Conservation (phyloP, 1,140 invertebrate species). For the Caerostris extrusa region DNA sequence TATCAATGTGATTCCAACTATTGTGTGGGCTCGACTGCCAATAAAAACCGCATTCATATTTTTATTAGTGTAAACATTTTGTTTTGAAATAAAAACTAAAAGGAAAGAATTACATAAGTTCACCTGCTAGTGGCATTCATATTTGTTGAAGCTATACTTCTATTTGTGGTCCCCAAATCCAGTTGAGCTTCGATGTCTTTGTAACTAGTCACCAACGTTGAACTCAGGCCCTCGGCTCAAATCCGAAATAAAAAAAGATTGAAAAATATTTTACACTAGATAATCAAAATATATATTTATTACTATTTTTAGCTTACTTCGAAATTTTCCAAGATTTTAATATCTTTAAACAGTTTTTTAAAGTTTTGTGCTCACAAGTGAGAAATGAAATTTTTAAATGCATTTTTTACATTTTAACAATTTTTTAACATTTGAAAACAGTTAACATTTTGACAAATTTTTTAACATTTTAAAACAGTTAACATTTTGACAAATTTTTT, state of each 20-base stretch:
- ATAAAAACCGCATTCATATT: neutral
- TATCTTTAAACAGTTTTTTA: too few species aligned
- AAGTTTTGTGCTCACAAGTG: too few species aligned
- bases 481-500: too few species aligned
- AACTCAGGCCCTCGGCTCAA: conserved; percentile 84
- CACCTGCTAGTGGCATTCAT: conserved; percentile 86
- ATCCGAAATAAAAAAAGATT: neutral
- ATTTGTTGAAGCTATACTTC: conserved; percentile 86
- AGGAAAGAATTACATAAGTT: neutral
- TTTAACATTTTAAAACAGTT: too few species aligned
- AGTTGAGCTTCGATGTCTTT: conserved; percentile 84
- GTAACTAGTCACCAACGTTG: conserved; percentile 83
- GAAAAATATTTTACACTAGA: too few species aligned
- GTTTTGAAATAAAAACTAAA: neutral
- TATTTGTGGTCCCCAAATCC: conserved; percentile 85
- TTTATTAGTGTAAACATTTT: neutral
- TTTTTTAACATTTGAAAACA: too few species aligned
- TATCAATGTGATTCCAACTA: conserved; percentile 85
- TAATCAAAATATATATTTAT: too few species aligned
- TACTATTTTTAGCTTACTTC: too few species aligned
- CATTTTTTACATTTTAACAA: too few species aligned
- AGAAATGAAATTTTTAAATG: too few species aligned
- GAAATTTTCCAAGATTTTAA: too few species aligned
- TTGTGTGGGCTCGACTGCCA: conserved; percentile 85
- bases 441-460: too few species aligned